A percentile compares a stretch with the other conserved stretches of the same genome.
These are phyloP conservation scores for Indri indri DNA, from an alignment of 2,113 vertebrate species.

Conservation along the genomic window DNA sequence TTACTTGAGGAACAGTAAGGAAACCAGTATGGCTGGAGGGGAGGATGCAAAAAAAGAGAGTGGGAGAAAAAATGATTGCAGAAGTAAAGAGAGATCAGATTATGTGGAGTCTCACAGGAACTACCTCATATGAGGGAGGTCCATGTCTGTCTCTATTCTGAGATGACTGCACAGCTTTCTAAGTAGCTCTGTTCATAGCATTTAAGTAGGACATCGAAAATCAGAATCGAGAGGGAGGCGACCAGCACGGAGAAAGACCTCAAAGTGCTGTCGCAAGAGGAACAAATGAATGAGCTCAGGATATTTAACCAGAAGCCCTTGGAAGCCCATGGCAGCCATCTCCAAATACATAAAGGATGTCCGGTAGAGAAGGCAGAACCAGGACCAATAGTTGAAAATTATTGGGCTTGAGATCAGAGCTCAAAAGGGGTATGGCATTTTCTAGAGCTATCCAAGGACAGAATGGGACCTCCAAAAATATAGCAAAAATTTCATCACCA, in stretches of 20 bases:
- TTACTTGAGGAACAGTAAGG: background rate
- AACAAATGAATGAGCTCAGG: background rate
- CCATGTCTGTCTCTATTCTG: background rate
- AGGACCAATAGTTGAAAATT: background rate
- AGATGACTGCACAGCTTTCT: background rate
- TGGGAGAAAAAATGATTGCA: background rate
- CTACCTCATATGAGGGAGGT: fast-evolving
- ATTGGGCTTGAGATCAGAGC: background rate
- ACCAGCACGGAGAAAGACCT: background rate
- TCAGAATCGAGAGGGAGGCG: background rate
- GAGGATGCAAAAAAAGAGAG: background rate
- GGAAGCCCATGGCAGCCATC: background rate
- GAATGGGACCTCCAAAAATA: background rate
- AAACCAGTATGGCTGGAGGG: background rate
- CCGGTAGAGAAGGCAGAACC: background rate
- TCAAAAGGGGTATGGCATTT: background rate
- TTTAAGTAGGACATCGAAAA: background rate
- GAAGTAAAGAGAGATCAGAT: background rate
- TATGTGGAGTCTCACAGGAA: background rate
- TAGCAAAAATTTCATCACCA: background rate
- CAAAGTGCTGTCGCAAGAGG: background rate
- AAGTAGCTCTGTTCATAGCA: background rate
- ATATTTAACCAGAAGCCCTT: background rate
- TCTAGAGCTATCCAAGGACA: background rate
- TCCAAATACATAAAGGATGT: background rate